A percentile compares a stretch with the other conserved stretches of the same genome.
Evolutionary conservation across 2,797 vertebrate genomes (phyloP).

Genomic region (Synanceia verrucosa): DNA sequence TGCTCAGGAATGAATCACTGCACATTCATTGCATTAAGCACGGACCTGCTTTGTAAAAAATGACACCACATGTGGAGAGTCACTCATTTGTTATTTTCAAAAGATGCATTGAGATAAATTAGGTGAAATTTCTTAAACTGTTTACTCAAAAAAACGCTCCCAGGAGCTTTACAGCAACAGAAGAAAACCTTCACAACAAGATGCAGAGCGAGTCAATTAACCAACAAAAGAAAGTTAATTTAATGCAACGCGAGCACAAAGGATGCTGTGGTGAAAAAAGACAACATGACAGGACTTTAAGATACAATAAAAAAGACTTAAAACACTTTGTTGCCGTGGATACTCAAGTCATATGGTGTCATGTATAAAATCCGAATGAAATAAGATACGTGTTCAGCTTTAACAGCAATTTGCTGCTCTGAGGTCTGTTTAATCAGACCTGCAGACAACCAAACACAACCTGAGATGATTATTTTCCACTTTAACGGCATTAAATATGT

Average conservation of each 20-base stretch:
- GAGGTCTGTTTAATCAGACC: conserved; percentile 58
- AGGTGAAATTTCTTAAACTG: not conserved
- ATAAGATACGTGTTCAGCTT: conserved; percentile 44
- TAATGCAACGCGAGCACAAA: not conserved
- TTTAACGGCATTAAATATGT: conserved; percentile 52
- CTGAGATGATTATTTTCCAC: conserved; percentile 54
- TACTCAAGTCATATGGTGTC: conserved; percentile 25
- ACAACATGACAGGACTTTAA: not conserved
- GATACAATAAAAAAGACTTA: conserved; percentile 4
- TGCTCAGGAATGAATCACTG: not conserved
- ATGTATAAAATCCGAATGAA: conserved; percentile 46
- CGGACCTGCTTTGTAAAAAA: not conserved
- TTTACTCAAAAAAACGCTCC: not conserved
- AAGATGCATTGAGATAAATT: not conserved
- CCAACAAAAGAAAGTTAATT: not conserved
- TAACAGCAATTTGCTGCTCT: conserved; percentile 21
- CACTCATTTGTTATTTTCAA: not conserved
- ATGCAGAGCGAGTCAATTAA: not conserved
- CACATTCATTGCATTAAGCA: not conserved
- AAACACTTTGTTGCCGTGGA: conserved; percentile 2
- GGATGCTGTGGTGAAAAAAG: not conserved
- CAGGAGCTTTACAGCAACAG: not conserved
- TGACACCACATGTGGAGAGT: not conserved
- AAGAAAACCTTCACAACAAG: not conserved
- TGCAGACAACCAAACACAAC: conserved; percentile 44